phyloP scores from a whole-genome alignment of 2,888 invertebrate genomes.

The Chloroclysta siterata region DNA sequence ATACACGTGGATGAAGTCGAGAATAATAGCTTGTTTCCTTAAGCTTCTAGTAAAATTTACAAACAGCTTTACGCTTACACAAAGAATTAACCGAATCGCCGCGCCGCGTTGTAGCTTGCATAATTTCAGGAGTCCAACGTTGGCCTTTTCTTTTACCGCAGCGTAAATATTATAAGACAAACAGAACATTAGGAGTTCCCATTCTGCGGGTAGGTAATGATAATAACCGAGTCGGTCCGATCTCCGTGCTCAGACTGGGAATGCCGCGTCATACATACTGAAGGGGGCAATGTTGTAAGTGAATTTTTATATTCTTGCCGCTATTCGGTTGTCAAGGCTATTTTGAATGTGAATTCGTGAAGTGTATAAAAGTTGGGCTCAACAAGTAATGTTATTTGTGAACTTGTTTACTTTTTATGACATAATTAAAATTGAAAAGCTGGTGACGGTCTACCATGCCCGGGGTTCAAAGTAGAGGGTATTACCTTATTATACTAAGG shows the following conservation, averaged over 20 bases:
- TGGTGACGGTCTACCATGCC: too few species aligned
- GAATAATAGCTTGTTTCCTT: too few species aligned
- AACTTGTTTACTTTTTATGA: too few species aligned
- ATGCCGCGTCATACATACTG: conserved; percentile 52
- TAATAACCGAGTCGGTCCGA: conserved; percentile 46
- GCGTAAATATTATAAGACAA: conserved; percentile 46
- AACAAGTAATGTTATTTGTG: conserved; percentile 13
- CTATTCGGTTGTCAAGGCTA: conserved; percentile 33
- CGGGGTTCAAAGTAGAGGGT: too few species aligned
- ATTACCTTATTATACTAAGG: too few species aligned
- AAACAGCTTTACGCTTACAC: too few species aligned
- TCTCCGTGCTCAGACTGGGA: conserved; percentile 49
- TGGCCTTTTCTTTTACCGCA: conserved; percentile 30
- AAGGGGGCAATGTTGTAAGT: conserved; percentile 47
- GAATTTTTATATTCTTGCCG: conserved; percentile 44
- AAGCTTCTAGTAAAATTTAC: too few species aligned
- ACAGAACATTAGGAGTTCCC: conserved; percentile 44
- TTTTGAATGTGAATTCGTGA: conserved; percentile 31
- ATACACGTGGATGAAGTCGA: too few species aligned
- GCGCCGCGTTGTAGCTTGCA: conserved; percentile 14
- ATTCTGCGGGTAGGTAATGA: conserved; percentile 46
- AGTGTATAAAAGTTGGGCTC: conserved; percentile 27
- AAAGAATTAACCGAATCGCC: not conserved
- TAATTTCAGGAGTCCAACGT: conserved; percentile 11
- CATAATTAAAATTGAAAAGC: not conserved